Percentiles rank a stretch among this genome's conserved stretches.
Evolutionary conservation across 2,113 vertebrate genomes (phyloP).

Genomic region (Chaetorhynchus papuensis): DNA sequence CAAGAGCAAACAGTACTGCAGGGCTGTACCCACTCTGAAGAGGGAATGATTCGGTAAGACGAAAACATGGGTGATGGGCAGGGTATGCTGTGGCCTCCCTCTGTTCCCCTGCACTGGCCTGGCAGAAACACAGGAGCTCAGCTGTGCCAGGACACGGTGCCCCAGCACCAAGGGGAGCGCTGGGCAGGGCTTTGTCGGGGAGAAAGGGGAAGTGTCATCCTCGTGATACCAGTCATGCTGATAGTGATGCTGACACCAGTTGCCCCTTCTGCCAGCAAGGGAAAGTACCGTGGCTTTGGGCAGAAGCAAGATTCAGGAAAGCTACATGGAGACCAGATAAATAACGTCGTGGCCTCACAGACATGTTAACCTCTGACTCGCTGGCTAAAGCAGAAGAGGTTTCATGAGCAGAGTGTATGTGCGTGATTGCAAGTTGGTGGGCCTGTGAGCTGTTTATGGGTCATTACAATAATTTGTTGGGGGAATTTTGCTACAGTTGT

Average conservation of each 20-base stretch:
- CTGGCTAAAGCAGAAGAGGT: not conserved
- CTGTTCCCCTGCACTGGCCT: not conserved
- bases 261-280: not conserved
- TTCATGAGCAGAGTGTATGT: not conserved
- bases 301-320: not conserved
- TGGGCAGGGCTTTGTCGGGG: not conserved
- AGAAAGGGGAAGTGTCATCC: not conserved
- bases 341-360: not conserved
- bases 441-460: not conserved
- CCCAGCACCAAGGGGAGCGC: rapidly evolving
- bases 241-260: not conserved
- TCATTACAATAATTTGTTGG: not conserved
- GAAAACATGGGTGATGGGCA: not conserved
- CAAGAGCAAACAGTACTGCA: not conserved
- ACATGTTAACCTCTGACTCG: not conserved
- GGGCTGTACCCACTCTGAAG: not conserved
- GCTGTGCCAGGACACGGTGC: not conserved
- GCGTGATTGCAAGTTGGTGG: not conserved
- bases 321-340: not conserved
- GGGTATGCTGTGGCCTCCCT: not conserved
- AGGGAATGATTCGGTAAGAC: not conserved
- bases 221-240: rapidly evolving
- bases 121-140: rapidly evolving
- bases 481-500: not conserved
- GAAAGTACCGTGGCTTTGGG: not conserved